A percentile compares a stretch with the other conserved stretches of the same genome.
phyloP scores from a whole-genome alignment of 2,888 invertebrate genomes.

The Acronicta psi region DNA sequence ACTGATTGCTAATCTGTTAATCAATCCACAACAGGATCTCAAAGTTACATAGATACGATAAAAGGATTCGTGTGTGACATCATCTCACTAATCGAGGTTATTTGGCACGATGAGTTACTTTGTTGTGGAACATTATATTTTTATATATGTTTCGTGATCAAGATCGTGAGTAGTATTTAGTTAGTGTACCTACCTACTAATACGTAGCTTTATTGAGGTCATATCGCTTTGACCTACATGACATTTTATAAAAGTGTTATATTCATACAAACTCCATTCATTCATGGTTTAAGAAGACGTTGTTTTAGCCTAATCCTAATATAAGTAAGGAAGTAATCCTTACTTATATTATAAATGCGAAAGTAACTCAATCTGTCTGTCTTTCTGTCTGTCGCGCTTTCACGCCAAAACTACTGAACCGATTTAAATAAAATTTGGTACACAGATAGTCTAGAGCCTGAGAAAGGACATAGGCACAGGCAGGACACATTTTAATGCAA shows the following conservation, averaged over 20 bases:
- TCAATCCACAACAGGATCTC: not conserved
- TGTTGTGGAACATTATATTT: not conserved
- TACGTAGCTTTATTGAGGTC: slow-evolving; percentile 17
- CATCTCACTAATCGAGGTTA: slow-evolving; percentile 1
- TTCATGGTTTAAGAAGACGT: slow-evolving; percentile 11
- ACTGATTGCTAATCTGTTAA: not conserved
- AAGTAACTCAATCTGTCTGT: too few species aligned
- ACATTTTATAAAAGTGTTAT: slow-evolving; percentile 18
- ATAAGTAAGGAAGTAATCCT: too few species aligned
- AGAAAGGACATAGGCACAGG: too few species aligned
- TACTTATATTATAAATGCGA: too few species aligned
- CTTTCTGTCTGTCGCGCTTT: too few species aligned
- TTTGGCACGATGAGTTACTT: not conserved
- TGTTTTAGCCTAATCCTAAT: too few species aligned
- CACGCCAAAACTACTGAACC: too few species aligned
- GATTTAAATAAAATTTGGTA: too few species aligned
- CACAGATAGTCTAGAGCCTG: too few species aligned
- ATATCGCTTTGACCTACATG: slow-evolving; percentile 25
- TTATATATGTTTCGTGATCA: slow-evolving; percentile 8
- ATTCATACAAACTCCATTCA: slow-evolving; percentile 12
- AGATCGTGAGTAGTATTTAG: not conserved
- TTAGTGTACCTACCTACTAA: slow-evolving; percentile 1
- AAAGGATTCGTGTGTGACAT: slow-evolving; percentile 1
- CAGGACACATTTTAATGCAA: too few species aligned
- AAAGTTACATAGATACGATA: not conserved